These are phyloP conservation scores for Danaus chrysippus DNA, from an alignment of 2,888 invertebrate genomes.

Conservation along the genomic window DNA sequence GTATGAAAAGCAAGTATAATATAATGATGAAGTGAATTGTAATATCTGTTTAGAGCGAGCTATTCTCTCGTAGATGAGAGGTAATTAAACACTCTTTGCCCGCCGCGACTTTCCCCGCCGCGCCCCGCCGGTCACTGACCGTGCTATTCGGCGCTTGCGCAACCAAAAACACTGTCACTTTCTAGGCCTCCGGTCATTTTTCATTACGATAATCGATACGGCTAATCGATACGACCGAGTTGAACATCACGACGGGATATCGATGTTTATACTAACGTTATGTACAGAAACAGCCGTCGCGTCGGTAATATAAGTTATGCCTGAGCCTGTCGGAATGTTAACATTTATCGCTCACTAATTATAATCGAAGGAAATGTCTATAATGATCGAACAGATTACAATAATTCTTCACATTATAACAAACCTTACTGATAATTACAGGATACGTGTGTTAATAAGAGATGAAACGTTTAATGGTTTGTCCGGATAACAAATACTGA, in stretches of 20 bases:
- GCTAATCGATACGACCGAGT: constrained; percentile 16
- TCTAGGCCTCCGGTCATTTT: constrained; percentile 50
- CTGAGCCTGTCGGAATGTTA: too few relatives aligned
- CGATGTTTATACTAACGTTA: too few relatives aligned
- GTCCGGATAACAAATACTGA: too few relatives aligned
- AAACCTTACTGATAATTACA: background rate
- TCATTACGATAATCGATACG: constrained; percentile 35
- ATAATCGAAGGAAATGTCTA: too few relatives aligned
- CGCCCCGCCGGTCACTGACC: constrained; percentile 61
- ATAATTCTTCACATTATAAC: background rate
- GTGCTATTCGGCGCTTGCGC: constrained; percentile 65
- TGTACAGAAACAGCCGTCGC: too few relatives aligned
- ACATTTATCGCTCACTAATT: too few relatives aligned
- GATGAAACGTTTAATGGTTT: background rate
- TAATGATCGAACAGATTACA: too few relatives aligned
- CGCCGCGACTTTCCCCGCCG: constrained; percentile 59
- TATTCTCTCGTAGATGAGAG: constrained; percentile 31
- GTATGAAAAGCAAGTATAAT: too few relatives aligned
- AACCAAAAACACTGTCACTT: constrained; percentile 68
- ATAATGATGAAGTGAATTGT: too few relatives aligned
- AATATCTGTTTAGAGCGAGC: too few relatives aligned
- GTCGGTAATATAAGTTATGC: too few relatives aligned
- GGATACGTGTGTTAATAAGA: background rate
- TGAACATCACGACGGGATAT: too few relatives aligned
- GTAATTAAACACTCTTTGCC: constrained; percentile 51